Conservation (phyloP, 1,140 invertebrate species). For the Euglossa dilemma region DNA sequence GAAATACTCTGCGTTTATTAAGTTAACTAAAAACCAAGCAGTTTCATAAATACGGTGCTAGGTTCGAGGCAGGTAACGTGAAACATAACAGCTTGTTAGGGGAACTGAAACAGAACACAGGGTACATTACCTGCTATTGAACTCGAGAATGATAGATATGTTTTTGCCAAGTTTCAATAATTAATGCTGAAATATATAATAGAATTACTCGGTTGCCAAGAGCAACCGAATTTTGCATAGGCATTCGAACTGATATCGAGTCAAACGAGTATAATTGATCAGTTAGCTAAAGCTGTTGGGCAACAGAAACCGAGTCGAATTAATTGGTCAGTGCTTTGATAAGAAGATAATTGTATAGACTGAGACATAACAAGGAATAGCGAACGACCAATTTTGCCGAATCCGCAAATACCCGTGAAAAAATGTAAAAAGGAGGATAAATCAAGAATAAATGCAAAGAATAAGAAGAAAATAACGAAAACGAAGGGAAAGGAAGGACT, state of each 20-base stretch:
- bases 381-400: too few relatives aligned
- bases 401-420: too few relatives aligned
- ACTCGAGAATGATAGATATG: neutral
- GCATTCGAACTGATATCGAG: neutral
- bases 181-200: conserved; percentile 2
- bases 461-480: neutral
- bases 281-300: neutral
- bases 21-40: neutral
- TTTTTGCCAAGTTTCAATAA: neutral
- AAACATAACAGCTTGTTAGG: conserved; percentile 1
- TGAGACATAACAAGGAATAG: too few relatives aligned
- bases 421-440: neutral
- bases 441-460: too few relatives aligned
- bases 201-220: neutral
- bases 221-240: too few relatives aligned
- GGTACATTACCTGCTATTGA: neutral
- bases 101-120: neutral
- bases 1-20: neutral
- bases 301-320: neutral
- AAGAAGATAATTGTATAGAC: neutral
- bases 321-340: neutral
- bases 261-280: neutral
- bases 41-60: neutral
- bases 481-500: too few relatives aligned
- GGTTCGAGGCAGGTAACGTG: neutral